Conservation (phyloP, 35 echinoderm and acorn worm genomes). For the Nesometra sesokonis region DNA sequence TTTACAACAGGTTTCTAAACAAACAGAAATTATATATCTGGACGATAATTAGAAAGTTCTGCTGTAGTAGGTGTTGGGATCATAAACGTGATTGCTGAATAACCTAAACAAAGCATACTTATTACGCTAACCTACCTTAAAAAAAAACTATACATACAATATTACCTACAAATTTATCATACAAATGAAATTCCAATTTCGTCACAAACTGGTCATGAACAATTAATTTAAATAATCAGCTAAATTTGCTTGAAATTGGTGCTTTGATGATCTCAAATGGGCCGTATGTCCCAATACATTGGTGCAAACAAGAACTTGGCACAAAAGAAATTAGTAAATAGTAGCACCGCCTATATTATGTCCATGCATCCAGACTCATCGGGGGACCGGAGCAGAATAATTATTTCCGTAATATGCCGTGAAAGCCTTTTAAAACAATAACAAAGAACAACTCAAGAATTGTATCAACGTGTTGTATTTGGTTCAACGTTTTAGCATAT, state of each 20-base stretch:
- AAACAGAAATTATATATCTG: not conserved
- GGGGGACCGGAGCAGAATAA: not conserved
- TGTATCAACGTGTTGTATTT: not conserved
- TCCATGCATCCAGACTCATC: not conserved
- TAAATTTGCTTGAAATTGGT: not conserved
- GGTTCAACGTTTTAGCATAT: not conserved
- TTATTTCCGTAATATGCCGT: not conserved
- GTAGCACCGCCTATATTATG: not conserved
- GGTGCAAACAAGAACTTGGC: not conserved
- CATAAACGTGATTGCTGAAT: not conserved
- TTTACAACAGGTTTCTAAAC: not conserved
- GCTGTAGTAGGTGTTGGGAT: not conserved
- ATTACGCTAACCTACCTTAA: too few species aligned
- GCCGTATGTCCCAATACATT: not conserved
- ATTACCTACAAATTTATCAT: not conserved
- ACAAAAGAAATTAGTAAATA: not conserved
- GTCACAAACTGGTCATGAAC: not conserved
- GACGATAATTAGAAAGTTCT: not conserved
- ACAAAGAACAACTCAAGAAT: not conserved
- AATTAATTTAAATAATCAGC: not conserved
- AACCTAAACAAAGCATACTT: too few species aligned
- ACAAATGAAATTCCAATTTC: not conserved
- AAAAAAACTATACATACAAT: too few species aligned
- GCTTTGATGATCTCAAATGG: not conserved
- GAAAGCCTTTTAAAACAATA: not conserved